Conservation (phyloP, 92 coral and sea anemone species). For the Palythoa grandis region DNA sequence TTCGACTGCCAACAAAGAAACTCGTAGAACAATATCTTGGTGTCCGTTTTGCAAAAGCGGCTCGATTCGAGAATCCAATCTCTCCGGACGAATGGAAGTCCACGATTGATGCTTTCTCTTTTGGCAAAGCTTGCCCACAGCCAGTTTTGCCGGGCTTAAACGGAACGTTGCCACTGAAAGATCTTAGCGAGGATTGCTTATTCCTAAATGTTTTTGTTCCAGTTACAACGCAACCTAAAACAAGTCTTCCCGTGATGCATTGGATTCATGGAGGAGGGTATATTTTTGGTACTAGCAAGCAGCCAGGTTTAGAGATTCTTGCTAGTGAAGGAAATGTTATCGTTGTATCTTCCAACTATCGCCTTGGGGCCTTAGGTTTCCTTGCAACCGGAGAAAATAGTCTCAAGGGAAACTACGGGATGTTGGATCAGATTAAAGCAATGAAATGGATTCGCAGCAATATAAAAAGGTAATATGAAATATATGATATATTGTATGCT, state of each 20-base stretch:
- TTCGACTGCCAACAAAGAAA: neutral
- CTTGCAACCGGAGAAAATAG: slow-evolving; percentile 10
- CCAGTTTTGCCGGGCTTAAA: slow-evolving; percentile 3
- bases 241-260: slow-evolving; percentile 12
- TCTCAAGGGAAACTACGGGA: slow-evolving; percentile 24
- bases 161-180: neutral
- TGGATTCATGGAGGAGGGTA: slow-evolving; percentile 43
- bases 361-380: too few relatives aligned
- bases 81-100: neutral
- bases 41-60: slow-evolving; percentile 12
- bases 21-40: slow-evolving; percentile 5
- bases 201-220: slow-evolving; percentile 26
- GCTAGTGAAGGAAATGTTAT: too few relatives aligned
- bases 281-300: neutral
- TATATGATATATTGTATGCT: too few relatives aligned
- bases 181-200: slow-evolving; percentile 33
- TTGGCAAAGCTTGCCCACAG: slow-evolving; percentile 23
- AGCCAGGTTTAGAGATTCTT: neutral
- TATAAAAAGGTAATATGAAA: neutral
- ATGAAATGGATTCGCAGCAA: slow-evolving; percentile 42
- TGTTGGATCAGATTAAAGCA: slow-evolving; percentile 37
- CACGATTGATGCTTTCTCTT: neutral
- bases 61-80: slow-evolving; percentile 10
- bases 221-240: neutral
- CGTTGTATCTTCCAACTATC: too few relatives aligned